Conservation (phyloP, 2,888 invertebrate genomes). For the Galerucella pusilla region DNA sequence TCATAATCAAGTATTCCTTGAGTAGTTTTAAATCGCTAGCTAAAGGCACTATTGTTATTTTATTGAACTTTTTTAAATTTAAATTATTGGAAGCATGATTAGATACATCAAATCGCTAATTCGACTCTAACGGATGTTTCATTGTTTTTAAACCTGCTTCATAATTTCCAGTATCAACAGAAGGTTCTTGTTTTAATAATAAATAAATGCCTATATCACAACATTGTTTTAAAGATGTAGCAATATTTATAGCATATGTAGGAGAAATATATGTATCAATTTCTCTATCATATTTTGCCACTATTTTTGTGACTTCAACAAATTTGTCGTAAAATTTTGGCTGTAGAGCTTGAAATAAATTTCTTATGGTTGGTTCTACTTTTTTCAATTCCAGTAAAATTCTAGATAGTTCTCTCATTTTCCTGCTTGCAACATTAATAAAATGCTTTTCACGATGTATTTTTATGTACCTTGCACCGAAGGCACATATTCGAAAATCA, state of each 20-base stretch:
- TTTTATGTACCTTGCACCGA: slow-evolving; percentile 42
- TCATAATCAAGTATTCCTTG: too few species aligned
- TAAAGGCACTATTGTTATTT: not conserved
- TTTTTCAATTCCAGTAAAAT: too few species aligned
- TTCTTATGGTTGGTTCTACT: too few species aligned
- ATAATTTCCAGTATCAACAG: too few species aligned
- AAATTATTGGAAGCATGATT: not conserved
- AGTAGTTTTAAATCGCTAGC: too few species aligned
- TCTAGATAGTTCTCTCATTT: slow-evolving; percentile 25
- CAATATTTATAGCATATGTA: slow-evolving; percentile 35
- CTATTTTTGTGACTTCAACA: slow-evolving; percentile 31
- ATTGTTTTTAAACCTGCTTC: too few species aligned
- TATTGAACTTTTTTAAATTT: not conserved
- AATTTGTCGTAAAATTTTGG: too few species aligned
- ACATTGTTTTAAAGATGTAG: slow-evolving; percentile 31
- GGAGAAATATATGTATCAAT: slow-evolving; percentile 32
- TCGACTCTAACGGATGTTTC: not conserved
- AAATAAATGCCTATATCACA: slow-evolving; percentile 32
- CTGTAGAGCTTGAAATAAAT: too few species aligned
- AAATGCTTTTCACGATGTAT: slow-evolving; percentile 25
- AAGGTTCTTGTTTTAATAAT: not conserved
- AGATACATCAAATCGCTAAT: too few species aligned
- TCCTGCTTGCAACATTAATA: slow-evolving; percentile 13
- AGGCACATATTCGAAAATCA: slow-evolving; percentile 42
- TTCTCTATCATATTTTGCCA: slow-evolving; percentile 31